Percentiles rank a stretch among this genome's conserved stretches.
Evolutionary conservation across 2,113 vertebrate species (phyloP).

Genomic region (Nicator chloris): DNA sequence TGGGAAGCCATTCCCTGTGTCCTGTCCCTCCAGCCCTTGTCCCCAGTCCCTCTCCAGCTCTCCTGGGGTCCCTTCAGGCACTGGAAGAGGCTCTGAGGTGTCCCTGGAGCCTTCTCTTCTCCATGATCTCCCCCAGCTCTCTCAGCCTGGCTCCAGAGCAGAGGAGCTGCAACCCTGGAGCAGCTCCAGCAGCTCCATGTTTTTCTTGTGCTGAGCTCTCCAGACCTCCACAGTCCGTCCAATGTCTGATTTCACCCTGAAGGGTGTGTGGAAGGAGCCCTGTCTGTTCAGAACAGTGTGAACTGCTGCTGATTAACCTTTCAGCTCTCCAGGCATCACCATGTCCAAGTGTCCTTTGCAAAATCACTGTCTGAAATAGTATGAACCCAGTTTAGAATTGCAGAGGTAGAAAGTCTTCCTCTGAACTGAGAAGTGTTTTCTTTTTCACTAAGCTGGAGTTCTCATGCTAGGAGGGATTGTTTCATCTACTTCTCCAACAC

Average conservation of each 20-base stretch:
- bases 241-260: not conserved
- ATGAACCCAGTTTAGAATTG: not conserved
- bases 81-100: not conserved
- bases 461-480: not conserved
- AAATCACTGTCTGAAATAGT: not conserved
- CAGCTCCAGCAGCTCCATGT: not conserved
- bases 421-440: not conserved
- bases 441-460: not conserved
- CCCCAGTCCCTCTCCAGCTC: not conserved
- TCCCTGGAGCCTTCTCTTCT: not conserved
- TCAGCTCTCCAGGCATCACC: no score
- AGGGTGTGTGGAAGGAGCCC: accelerated
- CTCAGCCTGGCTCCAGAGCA: not conserved
- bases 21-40: accelerated
- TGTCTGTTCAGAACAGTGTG: not conserved
- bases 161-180: not conserved
- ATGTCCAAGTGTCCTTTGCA: not conserved
- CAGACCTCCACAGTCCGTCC: not conserved
- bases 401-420: not conserved
- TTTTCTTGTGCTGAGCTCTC: not conserved
- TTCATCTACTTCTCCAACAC: not conserved
- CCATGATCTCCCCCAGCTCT: not conserved
- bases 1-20: not conserved
- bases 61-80: not conserved
- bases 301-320: not conserved